These are phyloP conservation scores for Eucidaris tribuloides DNA, from an alignment of 35 echinoderm and acorn worm species.

Conservation along the genomic window DNA sequence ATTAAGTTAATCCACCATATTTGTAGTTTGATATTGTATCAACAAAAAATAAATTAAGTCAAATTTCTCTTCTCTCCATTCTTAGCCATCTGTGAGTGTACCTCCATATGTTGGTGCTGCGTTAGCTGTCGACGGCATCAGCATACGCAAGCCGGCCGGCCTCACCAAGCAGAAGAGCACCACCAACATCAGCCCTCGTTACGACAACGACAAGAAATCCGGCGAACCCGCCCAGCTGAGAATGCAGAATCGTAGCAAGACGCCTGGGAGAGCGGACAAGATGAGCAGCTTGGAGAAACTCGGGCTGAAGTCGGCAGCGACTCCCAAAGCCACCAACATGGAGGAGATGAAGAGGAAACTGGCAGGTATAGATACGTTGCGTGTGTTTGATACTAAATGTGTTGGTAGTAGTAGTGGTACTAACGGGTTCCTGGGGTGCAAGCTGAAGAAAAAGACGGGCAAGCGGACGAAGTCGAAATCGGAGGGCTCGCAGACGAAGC, in stretches of 20 bases:
- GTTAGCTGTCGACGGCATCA: conserved; percentile 59
- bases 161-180: conserved; percentile 72
- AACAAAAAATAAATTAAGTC: too few species aligned
- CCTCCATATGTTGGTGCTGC: conserved; percentile 82
- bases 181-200: conserved; percentile 34
- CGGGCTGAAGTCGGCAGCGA: not conserved
- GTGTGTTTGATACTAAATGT: conserved; percentile 15
- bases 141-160: conserved; percentile 56
- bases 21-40: too few species aligned
- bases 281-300: not conserved
- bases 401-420: not conserved
- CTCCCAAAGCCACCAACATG: conserved; percentile 50
- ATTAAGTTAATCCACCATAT: too few species aligned
- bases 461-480: not conserved
- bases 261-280: not conserved
- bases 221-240: too few species aligned
- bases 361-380: conserved; percentile 74
- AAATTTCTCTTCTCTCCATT: not conserved
- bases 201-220: not conserved
- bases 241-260: conserved; percentile 14
- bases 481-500: conserved; percentile 7
- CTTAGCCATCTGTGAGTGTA: conserved; percentile 45
- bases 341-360: conserved; percentile 91
- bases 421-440: not conserved
- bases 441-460: conserved; percentile 3